These are phyloP conservation scores for Sciurus vulgaris DNA, from an alignment of 2,797 vertebrate species.

Conservation along the genomic window DNA sequence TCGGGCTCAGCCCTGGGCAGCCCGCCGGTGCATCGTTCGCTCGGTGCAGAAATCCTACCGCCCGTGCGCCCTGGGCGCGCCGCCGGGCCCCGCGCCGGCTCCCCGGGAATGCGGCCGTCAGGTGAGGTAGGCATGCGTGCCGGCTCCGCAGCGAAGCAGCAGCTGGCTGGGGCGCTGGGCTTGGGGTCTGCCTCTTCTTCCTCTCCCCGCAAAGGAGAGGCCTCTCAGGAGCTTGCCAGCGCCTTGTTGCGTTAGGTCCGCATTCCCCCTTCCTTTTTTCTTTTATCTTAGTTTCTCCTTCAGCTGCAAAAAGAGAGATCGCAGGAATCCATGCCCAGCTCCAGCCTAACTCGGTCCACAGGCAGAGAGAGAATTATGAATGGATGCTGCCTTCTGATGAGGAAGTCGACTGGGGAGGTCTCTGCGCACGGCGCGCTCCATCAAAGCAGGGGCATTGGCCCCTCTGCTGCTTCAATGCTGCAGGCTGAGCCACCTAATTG, in stretches of 20 bases:
- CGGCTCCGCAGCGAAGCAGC: constrained; percentile 81
- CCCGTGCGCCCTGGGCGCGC: constrained; percentile 84
- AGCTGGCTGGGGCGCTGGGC: constrained; percentile 78
- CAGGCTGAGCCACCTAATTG: constrained; percentile 81
- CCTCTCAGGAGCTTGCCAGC: constrained; percentile 83
- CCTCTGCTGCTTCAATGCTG: constrained; percentile 82
- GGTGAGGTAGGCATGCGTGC: constrained; percentile 85
- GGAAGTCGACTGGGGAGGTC: constrained; percentile 84
- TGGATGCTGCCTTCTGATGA: constrained; percentile 86
- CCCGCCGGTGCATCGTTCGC: constrained; percentile 72
- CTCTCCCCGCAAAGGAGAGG: constrained; percentile 81
- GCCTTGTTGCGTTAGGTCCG: constrained; percentile 83
- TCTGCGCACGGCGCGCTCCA: constrained; percentile 80
- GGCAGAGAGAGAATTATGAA: constrained; percentile 84
- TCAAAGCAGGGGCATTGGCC: constrained; percentile 82
- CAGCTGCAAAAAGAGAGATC: constrained; percentile 76
- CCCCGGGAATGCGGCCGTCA: constrained; percentile 82
- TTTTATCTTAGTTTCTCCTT: constrained; percentile 84
- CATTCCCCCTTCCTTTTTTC: constrained; percentile 78
- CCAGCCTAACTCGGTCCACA: constrained; percentile 84
- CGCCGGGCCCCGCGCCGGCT: constrained; percentile 83
- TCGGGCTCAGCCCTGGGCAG: constrained; percentile 80
- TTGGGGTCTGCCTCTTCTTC: constrained; percentile 78
- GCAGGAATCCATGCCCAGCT: constrained; percentile 85
- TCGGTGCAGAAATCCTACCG: constrained; percentile 80